Conservation (phyloP, 2,888 invertebrate genomes). For the Chrysolina haemoptera region DNA sequence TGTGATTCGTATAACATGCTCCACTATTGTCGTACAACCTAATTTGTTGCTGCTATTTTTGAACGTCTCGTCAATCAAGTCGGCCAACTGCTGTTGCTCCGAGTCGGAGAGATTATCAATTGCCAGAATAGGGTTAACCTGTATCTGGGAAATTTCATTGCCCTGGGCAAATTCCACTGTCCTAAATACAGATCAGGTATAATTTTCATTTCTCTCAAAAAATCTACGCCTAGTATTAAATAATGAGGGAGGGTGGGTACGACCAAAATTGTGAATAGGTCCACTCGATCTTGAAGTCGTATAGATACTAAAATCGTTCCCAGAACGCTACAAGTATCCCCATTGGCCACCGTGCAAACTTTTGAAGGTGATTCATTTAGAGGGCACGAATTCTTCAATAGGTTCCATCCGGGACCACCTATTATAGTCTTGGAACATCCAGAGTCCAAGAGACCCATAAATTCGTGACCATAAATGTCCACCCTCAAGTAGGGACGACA, state of each 20-base stretch:
- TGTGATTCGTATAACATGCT: constrained; percentile 18
- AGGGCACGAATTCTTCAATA: constrained; percentile 10
- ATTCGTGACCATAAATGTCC: neutral
- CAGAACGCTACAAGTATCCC: neutral
- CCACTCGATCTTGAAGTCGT: neutral
- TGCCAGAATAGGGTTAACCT: neutral
- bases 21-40: constrained; percentile 23
- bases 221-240: neutral
- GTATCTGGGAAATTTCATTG: too few species aligned
- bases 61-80: neutral
- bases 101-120: neutral
- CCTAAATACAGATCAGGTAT: neutral
- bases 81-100: neutral
- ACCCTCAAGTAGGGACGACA: constrained; percentile 1
- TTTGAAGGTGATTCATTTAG: neutral
- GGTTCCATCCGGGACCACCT: constrained; percentile 23
- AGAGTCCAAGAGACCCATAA: constrained; percentile 13
- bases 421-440: constrained; percentile 21
- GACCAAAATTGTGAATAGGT: neutral
- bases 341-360: constrained; percentile 2
- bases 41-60: constrained; percentile 6
- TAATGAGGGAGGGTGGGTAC: neutral
- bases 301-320: neutral
- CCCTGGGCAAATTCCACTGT: neutral
- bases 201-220: neutral